Base-by-base conservation (phyloP, 1,140 invertebrate species). In the Cydia splendana region DNA sequence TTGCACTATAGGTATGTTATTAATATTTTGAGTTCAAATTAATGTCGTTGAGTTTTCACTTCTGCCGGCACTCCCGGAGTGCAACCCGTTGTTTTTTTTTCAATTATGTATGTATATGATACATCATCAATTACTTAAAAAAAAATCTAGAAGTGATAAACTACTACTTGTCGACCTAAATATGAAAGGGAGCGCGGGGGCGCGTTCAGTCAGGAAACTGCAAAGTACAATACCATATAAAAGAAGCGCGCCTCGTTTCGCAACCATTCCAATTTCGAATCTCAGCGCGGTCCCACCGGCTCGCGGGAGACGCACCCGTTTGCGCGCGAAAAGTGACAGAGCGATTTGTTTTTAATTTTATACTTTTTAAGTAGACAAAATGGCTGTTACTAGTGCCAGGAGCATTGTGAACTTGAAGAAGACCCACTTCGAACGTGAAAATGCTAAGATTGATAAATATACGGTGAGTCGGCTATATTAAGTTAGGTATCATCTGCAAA, bases 181-280 rank as follows among this genome's bases (percentile, higher is more conserved):
- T 83, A 85, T 85, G 84, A 89, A 89, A 87, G 87, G 82, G 78
- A 88, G 80, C 83, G 86, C 85, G 86, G 85, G 84, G 88, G 87
- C 85, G 85, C 81, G 76, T 85, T 82, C 78, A 18, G 6, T 30
- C 6, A 74, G 20, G 42, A 42, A 62, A 75, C 57, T 65, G 57
- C 74, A 42, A 34, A 38, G 28, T 42, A 53, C 34, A 38, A 82
- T 91, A 84, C 87, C 88, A 91, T 92, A 92, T 91, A 93, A 88
- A 92, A 85, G 88, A 89, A 87, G 86, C 87, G 83, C 81, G 82
- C 82, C 80, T n/a, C 57, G 84, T 91, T 91, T 93, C 85, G 85
- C 85, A 91, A 91, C 81, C 90, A 91, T 89, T 89, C 87, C 76
- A 87, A 87, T 83, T 88, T 88, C 84, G 88, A 91, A 85, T 91